Base-by-base conservation (phyloP, 2,888 invertebrate species). In the Agriopis leucophaearia region DNA sequence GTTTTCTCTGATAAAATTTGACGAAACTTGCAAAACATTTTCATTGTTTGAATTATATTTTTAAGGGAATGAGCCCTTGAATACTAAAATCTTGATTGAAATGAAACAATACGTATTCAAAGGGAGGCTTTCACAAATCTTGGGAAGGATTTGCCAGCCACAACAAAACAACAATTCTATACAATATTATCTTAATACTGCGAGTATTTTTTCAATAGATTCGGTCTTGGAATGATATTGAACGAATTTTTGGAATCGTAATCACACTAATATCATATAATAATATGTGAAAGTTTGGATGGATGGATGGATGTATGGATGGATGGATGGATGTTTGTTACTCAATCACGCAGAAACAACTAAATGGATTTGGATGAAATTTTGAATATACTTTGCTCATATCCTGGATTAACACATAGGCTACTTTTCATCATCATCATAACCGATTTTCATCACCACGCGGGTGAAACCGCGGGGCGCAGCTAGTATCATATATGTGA, bases 31-130 rank as follows among this genome's bases (percentile, higher is more conserved):
- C 10, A 40, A 58, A 47, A 64, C 58, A 54, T 45, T 52, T 64
- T 52, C 35, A 57, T 15, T 45, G 48, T 44, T 36, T 13, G 51
- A 36, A 56, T 64, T 64, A 51, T 57, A 64, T 64, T 64, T 64
- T 58, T 45, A 54, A 52, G 15, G 50, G 35, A 57, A 51, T 57
- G 52, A 55, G 38, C 15, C 40, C 54, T 48, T 45, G 54, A 59
- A 59, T 65, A 58, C 58, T 59, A 50, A 47, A 66, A 55, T 56
- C 55, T 60, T 56, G 56, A 66, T 66, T 66, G 52, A 56, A 60
- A 66, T 50, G 12, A 55, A 56, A 60, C 56, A 60, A 60, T 56
- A 56, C 16, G 50, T 56, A 60, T 50, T 66, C 60, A 61, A 51
- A 59, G 51, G 13, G 48, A 55, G 44, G 48, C 40, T 59, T 59